These are phyloP conservation scores for Villa cingulata DNA, from an alignment of 2,888 invertebrate genomes.

Conservation along the genomic window DNA sequence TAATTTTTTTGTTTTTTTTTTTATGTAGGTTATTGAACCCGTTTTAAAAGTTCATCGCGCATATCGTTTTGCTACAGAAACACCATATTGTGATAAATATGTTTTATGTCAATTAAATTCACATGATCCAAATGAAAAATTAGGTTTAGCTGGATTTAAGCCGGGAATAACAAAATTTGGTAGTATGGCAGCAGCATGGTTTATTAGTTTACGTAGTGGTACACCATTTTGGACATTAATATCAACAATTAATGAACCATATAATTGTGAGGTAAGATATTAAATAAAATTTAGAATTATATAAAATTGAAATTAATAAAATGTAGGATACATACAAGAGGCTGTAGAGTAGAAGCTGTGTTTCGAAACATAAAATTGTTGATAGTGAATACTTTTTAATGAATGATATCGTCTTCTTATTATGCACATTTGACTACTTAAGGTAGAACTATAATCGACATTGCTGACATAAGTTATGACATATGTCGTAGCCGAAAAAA, in stretches of 20 bases:
- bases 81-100: slow-evolving; percentile 62
- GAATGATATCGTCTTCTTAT: too few relatives aligned
- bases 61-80: slow-evolving; percentile 54
- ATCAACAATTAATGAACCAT: slow-evolving; percentile 55
- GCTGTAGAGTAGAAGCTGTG: too few relatives aligned
- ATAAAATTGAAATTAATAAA: too few relatives aligned
- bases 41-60: slow-evolving; percentile 69
- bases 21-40: slow-evolving; percentile 53
- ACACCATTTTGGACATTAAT: slow-evolving; percentile 69
- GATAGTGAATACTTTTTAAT: too few relatives aligned
- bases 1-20: neutral
- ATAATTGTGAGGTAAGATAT: slow-evolving; percentile 54
- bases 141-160: slow-evolving; percentile 53
- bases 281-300: too few relatives aligned
- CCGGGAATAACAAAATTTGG: slow-evolving; percentile 56
- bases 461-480: too few relatives aligned
- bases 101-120: slow-evolving; percentile 66
- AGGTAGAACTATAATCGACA: too few relatives aligned
- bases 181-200: slow-evolving; percentile 64
- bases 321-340: too few relatives aligned
- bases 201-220: slow-evolving; percentile 57
- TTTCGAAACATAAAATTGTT: too few relatives aligned
- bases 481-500: too few relatives aligned
- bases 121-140: slow-evolving; percentile 42
- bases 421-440: too few relatives aligned